Evolutionary conservation across 2,888 invertebrate genomes (phyloP).

Genomic region (Troides helena): DNA sequence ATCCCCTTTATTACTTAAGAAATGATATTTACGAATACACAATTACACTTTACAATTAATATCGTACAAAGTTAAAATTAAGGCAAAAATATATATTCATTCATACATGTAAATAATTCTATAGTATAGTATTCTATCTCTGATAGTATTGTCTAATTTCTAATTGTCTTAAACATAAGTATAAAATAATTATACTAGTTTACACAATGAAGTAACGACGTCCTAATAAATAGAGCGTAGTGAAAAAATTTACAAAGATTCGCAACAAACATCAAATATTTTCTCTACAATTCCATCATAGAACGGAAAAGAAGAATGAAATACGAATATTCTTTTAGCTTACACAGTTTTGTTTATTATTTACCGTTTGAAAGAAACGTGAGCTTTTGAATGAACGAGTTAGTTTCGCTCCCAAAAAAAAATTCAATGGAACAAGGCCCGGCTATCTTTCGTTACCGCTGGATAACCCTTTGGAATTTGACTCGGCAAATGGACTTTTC

Average conservation of each 20-base stretch:
- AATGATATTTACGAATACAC: not conserved
- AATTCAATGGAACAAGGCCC: constrained; percentile 13
- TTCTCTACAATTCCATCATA: not conserved
- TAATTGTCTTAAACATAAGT: no score
- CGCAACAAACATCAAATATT: not conserved
- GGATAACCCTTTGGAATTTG: constrained; percentile 22
- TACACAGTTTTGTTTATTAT: constrained; percentile 4
- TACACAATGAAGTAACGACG: not conserved
- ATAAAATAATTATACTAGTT: not conserved
- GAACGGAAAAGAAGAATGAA: not conserved
- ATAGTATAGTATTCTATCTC: no score
- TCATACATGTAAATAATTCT: no score
- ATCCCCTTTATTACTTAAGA: not conserved
- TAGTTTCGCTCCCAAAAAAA: constrained; percentile 19
- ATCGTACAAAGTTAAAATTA: not conserved
- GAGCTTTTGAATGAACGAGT: constrained; percentile 19
- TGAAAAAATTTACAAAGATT: not conserved
- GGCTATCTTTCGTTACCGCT: constrained; percentile 25
- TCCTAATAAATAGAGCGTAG: not conserved
- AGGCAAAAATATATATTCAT: not conserved
- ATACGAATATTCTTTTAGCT: not conserved
- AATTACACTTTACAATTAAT: not conserved
- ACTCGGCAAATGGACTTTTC: constrained; percentile 26
- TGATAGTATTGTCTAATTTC: no score
- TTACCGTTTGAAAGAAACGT: constrained; percentile 1